These are phyloP conservation scores for Eulemur rufifrons DNA, from an alignment of 2,113 vertebrate genomes.

Conservation along the genomic window DNA sequence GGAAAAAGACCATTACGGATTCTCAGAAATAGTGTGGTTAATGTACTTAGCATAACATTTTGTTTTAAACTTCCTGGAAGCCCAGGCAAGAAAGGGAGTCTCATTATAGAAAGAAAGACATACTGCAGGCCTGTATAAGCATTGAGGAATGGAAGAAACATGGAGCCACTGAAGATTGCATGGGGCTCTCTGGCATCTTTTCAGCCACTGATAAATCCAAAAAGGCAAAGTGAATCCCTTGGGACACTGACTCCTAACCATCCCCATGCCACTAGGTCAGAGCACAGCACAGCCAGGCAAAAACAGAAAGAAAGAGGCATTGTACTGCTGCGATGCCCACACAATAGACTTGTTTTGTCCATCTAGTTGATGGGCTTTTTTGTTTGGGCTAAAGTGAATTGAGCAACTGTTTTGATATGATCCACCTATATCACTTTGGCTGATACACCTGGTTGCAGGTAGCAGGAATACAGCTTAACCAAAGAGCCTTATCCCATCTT, in stretches of 20 bases:
- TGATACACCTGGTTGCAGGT: background rate
- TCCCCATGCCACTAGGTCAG: background rate
- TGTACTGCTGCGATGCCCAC: background rate
- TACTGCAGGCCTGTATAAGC: background rate
- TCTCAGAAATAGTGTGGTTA: background rate
- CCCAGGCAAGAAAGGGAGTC: background rate
- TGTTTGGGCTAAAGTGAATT: background rate
- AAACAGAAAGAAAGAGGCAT: background rate
- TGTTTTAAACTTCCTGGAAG: conserved; percentile 13
- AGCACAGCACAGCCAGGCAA: background rate
- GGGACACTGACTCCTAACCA: background rate
- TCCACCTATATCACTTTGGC: background rate
- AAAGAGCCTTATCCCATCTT: background rate
- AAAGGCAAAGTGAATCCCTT: background rate
- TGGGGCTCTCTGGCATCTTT: background rate
- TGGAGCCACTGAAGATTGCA: background rate
- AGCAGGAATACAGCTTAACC: background rate
- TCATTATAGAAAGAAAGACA: background rate
- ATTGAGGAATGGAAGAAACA: background rate
- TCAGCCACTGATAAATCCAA: background rate
- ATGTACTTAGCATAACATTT: background rate
- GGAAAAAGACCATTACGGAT: background rate
- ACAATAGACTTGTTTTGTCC: background rate
- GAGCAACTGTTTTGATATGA: background rate
- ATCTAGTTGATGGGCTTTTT: background rate